Evolutionary conservation across 2,888 invertebrate genomes (phyloP).

Genomic region (Dinocampus coccinellae): DNA sequence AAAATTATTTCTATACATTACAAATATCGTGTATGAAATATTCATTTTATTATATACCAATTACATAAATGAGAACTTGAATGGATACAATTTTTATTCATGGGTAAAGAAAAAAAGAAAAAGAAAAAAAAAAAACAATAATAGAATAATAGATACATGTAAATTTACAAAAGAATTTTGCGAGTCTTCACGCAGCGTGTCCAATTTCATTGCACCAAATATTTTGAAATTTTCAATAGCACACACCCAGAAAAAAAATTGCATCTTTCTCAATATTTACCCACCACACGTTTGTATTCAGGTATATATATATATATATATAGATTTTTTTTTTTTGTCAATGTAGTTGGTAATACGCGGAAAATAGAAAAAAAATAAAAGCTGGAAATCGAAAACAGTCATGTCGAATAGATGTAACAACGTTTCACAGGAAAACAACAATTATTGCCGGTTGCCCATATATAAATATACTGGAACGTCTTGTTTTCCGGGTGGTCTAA

Average conservation of each 20-base stretch:
- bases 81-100: too few relatives aligned
- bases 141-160: neutral
- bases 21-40: too few relatives aligned
- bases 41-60: too few relatives aligned
- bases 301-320: neutral
- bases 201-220: conserved; percentile 54
- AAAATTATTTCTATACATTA: too few relatives aligned
- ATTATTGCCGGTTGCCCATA: neutral
- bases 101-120: too few relatives aligned
- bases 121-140: too few relatives aligned
- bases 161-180: conserved; percentile 28
- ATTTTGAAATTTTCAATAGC: conserved; percentile 47
- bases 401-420: neutral
- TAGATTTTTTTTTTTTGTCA: neutral
- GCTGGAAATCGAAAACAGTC: neutral
- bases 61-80: too few relatives aligned
- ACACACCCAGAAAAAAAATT: conserved; percentile 53
- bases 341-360: neutral
- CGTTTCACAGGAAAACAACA: neutral
- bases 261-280: conserved; percentile 45
- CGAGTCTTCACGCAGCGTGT: conserved; percentile 42
- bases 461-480: neutral
- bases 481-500: neutral
- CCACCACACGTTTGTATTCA: conserved; percentile 17
- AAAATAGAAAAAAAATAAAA: neutral